These are phyloP conservation scores for Acheta domesticus DNA, from an alignment of 2,888 invertebrate species.

Conservation along the genomic window DNA sequence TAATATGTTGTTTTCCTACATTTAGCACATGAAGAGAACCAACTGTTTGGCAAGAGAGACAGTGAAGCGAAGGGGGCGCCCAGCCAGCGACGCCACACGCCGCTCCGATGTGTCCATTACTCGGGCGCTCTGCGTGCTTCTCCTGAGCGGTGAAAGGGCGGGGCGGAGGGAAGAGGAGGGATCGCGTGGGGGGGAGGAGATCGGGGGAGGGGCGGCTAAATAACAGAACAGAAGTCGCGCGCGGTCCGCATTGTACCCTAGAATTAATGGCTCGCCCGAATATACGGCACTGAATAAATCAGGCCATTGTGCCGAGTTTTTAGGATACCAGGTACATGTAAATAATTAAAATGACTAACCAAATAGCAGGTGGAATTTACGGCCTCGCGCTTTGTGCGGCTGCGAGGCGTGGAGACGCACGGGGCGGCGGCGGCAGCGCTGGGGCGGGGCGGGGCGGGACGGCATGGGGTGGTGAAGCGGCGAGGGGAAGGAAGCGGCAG, in stretches of 20 bases:
- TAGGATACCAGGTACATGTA: constrained; percentile 18
- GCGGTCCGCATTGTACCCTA: constrained; percentile 7
- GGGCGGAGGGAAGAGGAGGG: background rate
- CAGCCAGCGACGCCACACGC: background rate
- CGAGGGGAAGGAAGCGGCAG: background rate
- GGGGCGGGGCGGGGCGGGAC: background rate
- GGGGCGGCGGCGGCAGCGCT: background rate
- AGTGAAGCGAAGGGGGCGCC: background rate
- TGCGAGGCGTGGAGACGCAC: background rate
- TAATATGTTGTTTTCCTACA: no score
- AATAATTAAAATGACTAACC: constrained; percentile 18
- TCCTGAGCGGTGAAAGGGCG: background rate
- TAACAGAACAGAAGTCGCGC: constrained; percentile 7
- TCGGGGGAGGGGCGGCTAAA: background rate
- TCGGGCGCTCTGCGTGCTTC: background rate
- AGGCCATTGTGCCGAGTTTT: constrained; percentile 18
- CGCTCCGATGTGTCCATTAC: background rate
- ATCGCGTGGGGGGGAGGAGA: background rate
- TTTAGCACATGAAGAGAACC: no score
- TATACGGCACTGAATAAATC: constrained; percentile 18
- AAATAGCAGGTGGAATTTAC: constrained; percentile 11
- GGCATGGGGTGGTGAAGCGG: background rate
- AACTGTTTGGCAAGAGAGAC: background rate
- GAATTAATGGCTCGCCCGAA: background rate
- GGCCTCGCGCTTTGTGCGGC: background rate